phyloP scores from a whole-genome alignment of 2,797 vertebrate species.

The Calcarius lapponicus region DNA sequence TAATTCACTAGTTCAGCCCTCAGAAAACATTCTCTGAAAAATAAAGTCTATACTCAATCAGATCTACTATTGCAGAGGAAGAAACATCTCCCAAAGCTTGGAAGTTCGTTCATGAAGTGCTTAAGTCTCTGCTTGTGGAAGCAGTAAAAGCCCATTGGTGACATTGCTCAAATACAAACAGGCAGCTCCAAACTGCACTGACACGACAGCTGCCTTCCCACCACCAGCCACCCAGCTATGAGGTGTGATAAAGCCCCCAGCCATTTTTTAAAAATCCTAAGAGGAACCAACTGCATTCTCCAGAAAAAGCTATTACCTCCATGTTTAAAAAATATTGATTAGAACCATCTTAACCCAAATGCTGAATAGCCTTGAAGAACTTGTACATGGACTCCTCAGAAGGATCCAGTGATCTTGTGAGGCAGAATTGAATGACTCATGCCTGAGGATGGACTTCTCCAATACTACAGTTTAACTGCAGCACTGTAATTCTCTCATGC shows the following conservation, averaged over 20 bases:
- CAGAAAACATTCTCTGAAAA: background rate
- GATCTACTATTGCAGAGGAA: background rate
- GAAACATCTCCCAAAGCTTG: background rate
- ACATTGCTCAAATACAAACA: background rate
- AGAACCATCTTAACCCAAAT: background rate
- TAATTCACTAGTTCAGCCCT: background rate
- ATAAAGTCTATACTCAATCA: background rate
- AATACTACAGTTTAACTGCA: background rate
- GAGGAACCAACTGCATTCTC: background rate
- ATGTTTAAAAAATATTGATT: background rate
- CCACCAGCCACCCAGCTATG: no score
- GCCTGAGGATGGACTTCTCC: background rate
- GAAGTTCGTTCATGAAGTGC: background rate
- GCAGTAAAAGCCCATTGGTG: background rate
- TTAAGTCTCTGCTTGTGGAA: background rate
- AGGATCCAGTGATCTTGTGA: background rate
- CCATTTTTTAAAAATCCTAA: rapidly evolving
- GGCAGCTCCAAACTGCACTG: background rate
- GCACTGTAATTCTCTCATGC: background rate
- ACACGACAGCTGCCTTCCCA: background rate
- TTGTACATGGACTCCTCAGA: rapidly evolving
- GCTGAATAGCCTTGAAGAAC: background rate
- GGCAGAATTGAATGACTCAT: background rate
- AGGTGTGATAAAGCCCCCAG: background rate
- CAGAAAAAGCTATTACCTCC: background rate